Evolutionary conservation across 2,888 invertebrate species (phyloP), one percentile per base, ranked within the genome.

Genomic region (Papilio elwesi): DNA sequence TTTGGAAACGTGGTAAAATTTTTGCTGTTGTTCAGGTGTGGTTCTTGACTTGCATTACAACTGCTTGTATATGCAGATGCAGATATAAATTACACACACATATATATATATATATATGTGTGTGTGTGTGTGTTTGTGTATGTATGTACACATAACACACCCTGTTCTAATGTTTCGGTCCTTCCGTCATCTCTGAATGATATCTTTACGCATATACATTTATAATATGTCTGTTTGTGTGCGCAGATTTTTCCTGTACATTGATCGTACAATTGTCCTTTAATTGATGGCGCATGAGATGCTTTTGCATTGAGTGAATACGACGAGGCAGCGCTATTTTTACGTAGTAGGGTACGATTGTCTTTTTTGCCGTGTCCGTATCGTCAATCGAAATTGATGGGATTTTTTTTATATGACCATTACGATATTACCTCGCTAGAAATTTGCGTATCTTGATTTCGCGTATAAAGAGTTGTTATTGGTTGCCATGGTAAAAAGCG

Each of bases 261-360:
- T 51, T 59, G 36, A 68, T 51, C 59, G 15, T 59, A 36, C 49
- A 59, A 68, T 68, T 59, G 59, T 26, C 68, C n/a, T n/a, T 68
- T 68, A 59, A 68, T 68, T 68, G 36, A 51, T 16, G 6, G 48
- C 51, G 13, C 68, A 49, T 26, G 59, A 57, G 57, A 59, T 38
- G n/a, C 38, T 59, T n/a, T n/a, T n/a, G 55, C 10, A 47, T 48
- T 13, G 11, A 66, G n/a, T 49, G 36, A 57, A 59, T 59, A 57
- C 26, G 47, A n/a, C 16, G 48, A 13, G 10, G 38, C 36, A 43
- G 38, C 16, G n/a, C 13, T 13, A 26, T 52, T 66, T 52, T 52
- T 67, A n/a, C n/a, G n/a, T 53, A 53, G 38, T 66, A 43, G 15
- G 53, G 13, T 47, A 55, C 16, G 13, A 55, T 55, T 55, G 3